Percentiles rank a stretch among this genome's conserved stretches.
These are phyloP conservation scores for Rhysida immarginata DNA, from an alignment of 1,140 invertebrate species.

Conservation along the genomic window DNA sequence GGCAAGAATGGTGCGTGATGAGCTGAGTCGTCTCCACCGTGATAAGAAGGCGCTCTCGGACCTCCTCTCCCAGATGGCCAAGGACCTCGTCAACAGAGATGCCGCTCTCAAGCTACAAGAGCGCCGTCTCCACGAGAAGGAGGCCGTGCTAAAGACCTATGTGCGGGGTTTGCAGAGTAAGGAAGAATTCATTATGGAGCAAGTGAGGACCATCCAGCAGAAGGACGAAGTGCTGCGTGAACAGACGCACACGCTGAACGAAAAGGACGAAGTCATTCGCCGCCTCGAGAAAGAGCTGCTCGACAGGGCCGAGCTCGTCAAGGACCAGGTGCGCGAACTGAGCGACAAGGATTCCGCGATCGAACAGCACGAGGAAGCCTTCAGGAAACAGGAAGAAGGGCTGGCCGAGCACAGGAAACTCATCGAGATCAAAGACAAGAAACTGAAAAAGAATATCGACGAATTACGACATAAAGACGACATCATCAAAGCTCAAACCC, in stretches of 20 bases:
- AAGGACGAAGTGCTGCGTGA: not conserved
- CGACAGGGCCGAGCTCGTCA: not conserved
- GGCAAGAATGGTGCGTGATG: conserved; percentile 2
- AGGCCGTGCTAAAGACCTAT: not conserved
- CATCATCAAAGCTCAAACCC: conserved; percentile 1
- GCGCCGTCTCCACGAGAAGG: not conserved
- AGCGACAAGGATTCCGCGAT: not conserved
- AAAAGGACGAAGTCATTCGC: conserved; percentile 1
- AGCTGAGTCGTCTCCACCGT: not conserved
- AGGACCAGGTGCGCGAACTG: not conserved
- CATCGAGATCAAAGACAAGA: not conserved
- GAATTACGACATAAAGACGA: not conserved
- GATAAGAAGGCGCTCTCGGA: conserved; percentile 1
- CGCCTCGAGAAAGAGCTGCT: not conserved
- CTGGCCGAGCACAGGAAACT: not conserved
- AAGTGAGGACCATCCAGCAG: conserved; percentile 2
- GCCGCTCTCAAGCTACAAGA: conserved; percentile 2
- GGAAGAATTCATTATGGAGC: conserved; percentile 4
- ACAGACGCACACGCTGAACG: not conserved
- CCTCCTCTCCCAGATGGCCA: conserved; percentile 1
- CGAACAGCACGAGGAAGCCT: not conserved
- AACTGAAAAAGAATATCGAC: not conserved
- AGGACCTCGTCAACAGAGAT: conserved; percentile 1
- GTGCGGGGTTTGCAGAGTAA: conserved; percentile 1
- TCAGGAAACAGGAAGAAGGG: not conserved